A percentile compares a stretch with the other conserved stretches of the same genome.
Conservation (phyloP, 2,797 vertebrate species). For the Poeciliopsis gracilis region DNA sequence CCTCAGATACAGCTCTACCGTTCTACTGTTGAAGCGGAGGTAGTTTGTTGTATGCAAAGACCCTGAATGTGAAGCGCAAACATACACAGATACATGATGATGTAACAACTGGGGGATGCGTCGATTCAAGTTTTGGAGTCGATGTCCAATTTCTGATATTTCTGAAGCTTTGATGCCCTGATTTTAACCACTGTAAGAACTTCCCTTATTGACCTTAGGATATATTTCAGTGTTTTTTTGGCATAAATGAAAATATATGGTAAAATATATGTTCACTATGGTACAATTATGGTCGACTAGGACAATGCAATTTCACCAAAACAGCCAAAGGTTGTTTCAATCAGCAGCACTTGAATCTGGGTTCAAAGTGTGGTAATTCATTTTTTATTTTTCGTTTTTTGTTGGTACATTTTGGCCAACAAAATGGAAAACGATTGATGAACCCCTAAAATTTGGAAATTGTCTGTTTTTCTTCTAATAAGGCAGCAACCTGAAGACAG, state of each 20-base stretch:
- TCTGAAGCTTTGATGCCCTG: background rate
- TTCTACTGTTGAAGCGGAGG: background rate
- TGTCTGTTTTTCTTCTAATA: no score
- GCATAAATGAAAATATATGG: background rate
- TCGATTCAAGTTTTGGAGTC: background rate
- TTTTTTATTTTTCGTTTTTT: no score
- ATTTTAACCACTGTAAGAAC: background rate
- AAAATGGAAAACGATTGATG: no score
- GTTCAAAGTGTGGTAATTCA: no score
- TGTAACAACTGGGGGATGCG: background rate
- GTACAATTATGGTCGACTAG: background rate
- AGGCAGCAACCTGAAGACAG: no score
- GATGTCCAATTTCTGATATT: background rate
- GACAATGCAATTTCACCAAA: background rate
- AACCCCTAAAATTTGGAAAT: no score
- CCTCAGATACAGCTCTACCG: background rate
- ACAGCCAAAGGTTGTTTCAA: background rate
- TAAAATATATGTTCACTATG: background rate
- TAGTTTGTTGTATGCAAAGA: background rate
- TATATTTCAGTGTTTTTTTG: background rate
- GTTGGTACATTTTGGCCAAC: no score
- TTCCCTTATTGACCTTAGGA: background rate
- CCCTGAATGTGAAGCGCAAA: background rate
- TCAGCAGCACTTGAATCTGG: background rate
- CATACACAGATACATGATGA: background rate